These are phyloP conservation scores for Poeciliopsis turrubarensis DNA, from an alignment of 2,113 vertebrate genomes.

Conservation along the genomic window DNA sequence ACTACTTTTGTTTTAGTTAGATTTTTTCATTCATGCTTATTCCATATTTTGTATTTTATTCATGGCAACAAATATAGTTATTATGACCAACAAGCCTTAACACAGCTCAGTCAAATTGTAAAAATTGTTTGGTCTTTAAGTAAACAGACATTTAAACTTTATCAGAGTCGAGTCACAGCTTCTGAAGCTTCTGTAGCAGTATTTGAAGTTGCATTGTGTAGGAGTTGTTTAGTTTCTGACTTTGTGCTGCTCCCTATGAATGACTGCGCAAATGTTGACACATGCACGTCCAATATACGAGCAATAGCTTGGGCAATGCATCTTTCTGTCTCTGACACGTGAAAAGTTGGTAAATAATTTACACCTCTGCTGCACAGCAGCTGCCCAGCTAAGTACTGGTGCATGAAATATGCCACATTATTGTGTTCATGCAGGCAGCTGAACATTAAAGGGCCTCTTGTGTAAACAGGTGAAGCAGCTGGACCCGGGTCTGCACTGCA, in stretches of 20 bases:
- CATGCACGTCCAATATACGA: neutral
- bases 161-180: neutral
- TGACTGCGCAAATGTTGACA: constrained; percentile 5
- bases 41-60: neutral
- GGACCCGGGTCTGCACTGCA: constrained; percentile 82
- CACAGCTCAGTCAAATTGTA: neutral
- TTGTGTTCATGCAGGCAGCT: constrained; percentile 33
- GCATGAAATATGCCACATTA: constrained; percentile 36
- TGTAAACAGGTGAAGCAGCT: constrained; percentile 85
- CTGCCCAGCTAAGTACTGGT: constrained; percentile 24
- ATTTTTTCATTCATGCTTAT: too few species aligned
- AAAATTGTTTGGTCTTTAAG: neutral
- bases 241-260: constrained; percentile 1
- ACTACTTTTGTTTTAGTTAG: too few species aligned
- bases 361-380: constrained; percentile 41
- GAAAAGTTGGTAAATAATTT: constrained; percentile 64
- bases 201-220: neutral
- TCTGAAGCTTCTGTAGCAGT: constrained; percentile 18
- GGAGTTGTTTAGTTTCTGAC: constrained; percentile 20
- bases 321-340: constrained; percentile 33
- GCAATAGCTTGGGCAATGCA: constrained; percentile 4
- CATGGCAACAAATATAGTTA: neutral
- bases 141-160: neutral
- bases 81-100: too few species aligned
- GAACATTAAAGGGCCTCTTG: constrained; percentile 34